Conservation (phyloP, 2,113 vertebrate genomes). For the Ceyx cyanopectus region DNA sequence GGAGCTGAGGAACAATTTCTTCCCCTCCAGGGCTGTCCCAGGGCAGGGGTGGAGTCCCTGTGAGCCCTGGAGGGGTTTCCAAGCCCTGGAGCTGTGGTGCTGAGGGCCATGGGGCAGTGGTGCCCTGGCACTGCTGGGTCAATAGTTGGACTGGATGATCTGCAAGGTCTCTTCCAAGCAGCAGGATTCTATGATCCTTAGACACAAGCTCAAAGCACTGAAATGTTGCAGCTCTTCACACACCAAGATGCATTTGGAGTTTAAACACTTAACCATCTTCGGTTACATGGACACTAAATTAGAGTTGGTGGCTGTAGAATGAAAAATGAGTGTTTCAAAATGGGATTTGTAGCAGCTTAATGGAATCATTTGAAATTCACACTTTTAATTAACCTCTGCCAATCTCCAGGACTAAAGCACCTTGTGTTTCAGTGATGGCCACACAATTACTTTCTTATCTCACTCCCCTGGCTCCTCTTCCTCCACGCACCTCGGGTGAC, state of each 20-base stretch:
- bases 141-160: no score
- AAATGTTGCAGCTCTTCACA: not conserved
- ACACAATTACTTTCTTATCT: not conserved
- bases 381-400: constrained; percentile 59
- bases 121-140: no score
- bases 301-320: not conserved
- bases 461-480: not conserved
- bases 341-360: not conserved
- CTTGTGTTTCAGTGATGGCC: accelerated
- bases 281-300: not conserved
- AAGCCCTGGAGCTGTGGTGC: not conserved
- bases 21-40: no score
- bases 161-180: no score
- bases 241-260: accelerated
- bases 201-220: not conserved
- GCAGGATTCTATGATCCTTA: not conserved
- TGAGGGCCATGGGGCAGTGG: no score
- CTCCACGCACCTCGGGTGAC: accelerated
- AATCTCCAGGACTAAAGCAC: not conserved
- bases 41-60: no score
- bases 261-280: accelerated
- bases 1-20: no score
- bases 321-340: not conserved
- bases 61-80: not conserved
- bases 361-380: not conserved